Conservation (phyloP, 2,797 vertebrate species). For the Erpetoichthys calabaricus region DNA sequence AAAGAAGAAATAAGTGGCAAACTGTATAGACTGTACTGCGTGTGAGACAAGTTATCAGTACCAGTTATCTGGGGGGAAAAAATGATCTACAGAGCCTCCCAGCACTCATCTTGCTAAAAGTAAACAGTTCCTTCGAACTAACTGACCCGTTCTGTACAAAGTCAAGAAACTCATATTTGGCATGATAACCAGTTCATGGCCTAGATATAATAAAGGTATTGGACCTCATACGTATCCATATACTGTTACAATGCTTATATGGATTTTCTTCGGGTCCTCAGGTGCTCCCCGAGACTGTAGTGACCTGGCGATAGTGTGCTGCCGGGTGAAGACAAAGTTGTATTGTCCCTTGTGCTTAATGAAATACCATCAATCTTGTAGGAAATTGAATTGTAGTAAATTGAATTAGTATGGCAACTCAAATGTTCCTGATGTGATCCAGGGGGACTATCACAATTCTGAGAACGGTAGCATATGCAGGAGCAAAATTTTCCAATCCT, state of each 20-base stretch:
- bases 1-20: no score
- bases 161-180: no score
- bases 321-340: conserved; percentile 60
- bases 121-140: no score
- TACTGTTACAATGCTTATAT: conserved; percentile 26
- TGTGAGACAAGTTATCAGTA: no score
- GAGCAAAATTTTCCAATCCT: conserved; percentile 67
- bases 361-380: conserved; percentile 61
- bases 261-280: conserved; percentile 63
- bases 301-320: conserved; percentile 57
- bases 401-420: conserved; percentile 54
- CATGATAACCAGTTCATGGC: conserved; percentile 3
- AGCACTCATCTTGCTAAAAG: no score
- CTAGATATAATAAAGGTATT: conserved; percentile 17
- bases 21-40: no score
- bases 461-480: conserved; percentile 64
- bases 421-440: conserved; percentile 43
- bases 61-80: no score
- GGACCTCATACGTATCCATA: conserved; percentile 21
- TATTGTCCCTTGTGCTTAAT: conserved; percentile 58
- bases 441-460: conserved; percentile 45
- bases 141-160: no score
- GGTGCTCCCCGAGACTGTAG: conserved; percentile 42
- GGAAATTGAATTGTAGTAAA: conserved; percentile 69
- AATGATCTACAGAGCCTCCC: no score